phyloP scores from a whole-genome alignment of 1,140 invertebrate genomes.

The Drosophila prosaltans region DNA sequence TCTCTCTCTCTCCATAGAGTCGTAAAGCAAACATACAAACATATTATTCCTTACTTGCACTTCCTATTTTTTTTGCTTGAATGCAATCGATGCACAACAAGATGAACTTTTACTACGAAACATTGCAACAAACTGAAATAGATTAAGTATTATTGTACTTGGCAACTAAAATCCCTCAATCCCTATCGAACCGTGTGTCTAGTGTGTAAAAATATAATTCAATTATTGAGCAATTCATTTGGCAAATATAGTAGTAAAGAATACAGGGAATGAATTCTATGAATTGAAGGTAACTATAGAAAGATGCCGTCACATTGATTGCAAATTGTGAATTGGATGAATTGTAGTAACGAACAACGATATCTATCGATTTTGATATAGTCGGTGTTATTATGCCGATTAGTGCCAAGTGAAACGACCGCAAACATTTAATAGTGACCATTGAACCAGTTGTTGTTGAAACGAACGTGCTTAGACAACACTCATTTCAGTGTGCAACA shows the following conservation, averaged over 20 bases:
- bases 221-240: too few relatives aligned
- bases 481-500: not conserved
- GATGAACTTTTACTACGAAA: conserved; percentile 4
- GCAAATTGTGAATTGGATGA: not conserved
- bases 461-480: conserved; percentile 6
- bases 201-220: too few relatives aligned
- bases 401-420: conserved; percentile 32
- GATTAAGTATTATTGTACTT: not conserved
- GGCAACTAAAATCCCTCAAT: not conserved
- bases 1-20: not conserved
- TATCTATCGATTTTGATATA: not conserved
- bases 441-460: not conserved
- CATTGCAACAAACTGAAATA: conserved; percentile 2
- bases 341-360: not conserved
- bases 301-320: too few relatives aligned
- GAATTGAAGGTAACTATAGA: too few relatives aligned
- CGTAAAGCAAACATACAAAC: conserved; percentile 8
- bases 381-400: conserved; percentile 22
- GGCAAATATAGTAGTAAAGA: too few relatives aligned
- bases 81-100: not conserved
- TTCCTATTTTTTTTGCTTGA: conserved; percentile 14
- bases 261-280: too few relatives aligned
- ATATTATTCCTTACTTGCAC: not conserved
- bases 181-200: too few relatives aligned
- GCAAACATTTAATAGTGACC: not conserved